Evolutionary conservation across 1,140 invertebrate genomes (phyloP), one percentile per base, ranked within the genome.

Genomic region (Whitmania pigra): DNA sequence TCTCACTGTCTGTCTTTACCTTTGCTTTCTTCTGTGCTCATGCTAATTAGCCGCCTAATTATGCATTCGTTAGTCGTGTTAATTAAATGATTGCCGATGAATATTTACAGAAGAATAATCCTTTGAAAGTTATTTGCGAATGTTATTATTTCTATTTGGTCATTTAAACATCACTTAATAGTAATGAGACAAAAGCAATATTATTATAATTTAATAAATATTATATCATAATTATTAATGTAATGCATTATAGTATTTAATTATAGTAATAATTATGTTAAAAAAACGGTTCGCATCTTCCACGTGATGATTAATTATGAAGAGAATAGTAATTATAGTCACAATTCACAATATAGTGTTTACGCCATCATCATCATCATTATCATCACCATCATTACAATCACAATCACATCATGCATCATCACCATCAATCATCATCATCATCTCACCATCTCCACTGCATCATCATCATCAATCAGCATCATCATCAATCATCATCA

Each of bases 381-480:
- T 25, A n/a, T 9, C 54, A 57, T n/a, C 54, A 57, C 9, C 54
- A 57, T 57, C 54, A 57, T 20, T 93, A 89, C 77, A 81, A 95
- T 69, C 93, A 60, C 27, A n/a, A 60, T 60, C 55, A 60, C 5
- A 60, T 17, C 55, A 60, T 68, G 6, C 25, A 3, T 57, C 54
- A 57, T 25, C 54, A 3, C 9, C 20, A 3, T 57, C 54, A n/a
- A 2, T 57, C 54, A 57, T 57, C 9, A 57, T 57, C 54, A 57
- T 57, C 54, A 57, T 2, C 25, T 57, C 54, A n/a, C 9, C 54
- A 57, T 57, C 54, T 4, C 5, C 54, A 57, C 2, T 9, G 9
- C 9, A 57, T 25, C 9, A 57, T 57, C 54, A 3, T 9, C 25
- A 57, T 57, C n/a, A n/a, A n/a, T n/a, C n/a, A n/a, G n/a, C n/a